Conservation (phyloP, 1,140 invertebrate genomes). For the Nasonia longicornis region DNA sequence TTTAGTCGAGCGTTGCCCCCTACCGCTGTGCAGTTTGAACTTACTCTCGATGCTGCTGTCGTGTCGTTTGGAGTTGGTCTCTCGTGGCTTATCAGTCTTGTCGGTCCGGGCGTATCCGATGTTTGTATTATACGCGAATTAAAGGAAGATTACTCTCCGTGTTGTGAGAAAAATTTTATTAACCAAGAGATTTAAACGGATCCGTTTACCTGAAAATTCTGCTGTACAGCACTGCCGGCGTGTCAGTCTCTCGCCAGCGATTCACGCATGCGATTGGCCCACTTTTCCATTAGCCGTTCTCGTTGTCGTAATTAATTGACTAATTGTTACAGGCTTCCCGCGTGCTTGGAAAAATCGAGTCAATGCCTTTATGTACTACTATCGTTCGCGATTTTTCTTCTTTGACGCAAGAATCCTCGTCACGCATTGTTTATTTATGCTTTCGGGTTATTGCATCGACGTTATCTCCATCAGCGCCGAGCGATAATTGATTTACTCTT, state of each 20-base stretch:
- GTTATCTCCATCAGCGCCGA: not conserved
- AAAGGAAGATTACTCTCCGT: not conserved
- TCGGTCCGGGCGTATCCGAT: not conserved
- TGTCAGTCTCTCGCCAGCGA: not conserved
- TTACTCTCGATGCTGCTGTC: not conserved
- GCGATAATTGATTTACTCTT: not conserved
- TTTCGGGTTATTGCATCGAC: not conserved
- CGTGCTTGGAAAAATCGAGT: not conserved
- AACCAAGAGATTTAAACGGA: not conserved
- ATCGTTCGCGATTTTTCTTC: too few relatives aligned
- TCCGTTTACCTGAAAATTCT: not conserved
- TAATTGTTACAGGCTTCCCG: slow-evolving; percentile 44
- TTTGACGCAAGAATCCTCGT: too few relatives aligned
- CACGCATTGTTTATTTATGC: too few relatives aligned
- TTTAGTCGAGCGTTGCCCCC: not conserved
- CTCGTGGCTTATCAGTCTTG: not conserved
- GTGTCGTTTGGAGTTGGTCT: not conserved
- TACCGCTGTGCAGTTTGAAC: not conserved
- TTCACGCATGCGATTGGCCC: slow-evolving; percentile 50
- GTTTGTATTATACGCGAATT: not conserved
- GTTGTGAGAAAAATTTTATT: not conserved
- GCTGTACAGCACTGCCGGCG: too few relatives aligned
- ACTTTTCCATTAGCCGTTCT: slow-evolving; percentile 29
- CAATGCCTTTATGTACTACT: too few relatives aligned
- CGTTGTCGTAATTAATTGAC: slow-evolving; percentile 48